Evolutionary conservation across 2,113 vertebrate genomes (phyloP).

Genomic region (Aptenodytes patagonicus): DNA sequence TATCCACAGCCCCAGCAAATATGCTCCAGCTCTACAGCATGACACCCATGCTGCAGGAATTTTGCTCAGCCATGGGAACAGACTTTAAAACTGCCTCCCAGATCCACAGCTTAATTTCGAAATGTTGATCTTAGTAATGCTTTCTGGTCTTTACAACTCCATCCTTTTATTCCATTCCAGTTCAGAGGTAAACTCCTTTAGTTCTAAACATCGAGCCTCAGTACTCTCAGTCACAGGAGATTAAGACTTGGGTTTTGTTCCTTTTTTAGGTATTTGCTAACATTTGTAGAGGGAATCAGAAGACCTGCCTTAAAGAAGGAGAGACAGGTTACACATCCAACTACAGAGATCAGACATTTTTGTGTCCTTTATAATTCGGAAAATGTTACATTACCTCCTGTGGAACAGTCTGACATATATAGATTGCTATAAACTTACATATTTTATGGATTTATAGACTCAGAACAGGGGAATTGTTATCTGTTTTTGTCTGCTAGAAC

Average conservation of each 20-base stretch:
- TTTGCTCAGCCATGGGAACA: slow-evolving; percentile 51
- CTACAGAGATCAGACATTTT: not conserved
- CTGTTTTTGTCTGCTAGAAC: not conserved
- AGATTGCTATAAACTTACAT: not conserved
- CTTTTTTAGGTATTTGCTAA: not conserved
- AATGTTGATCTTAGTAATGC: not conserved
- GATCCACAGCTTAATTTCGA: not conserved
- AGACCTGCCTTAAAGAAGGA: not conserved
- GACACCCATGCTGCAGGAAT: slow-evolving; percentile 45
- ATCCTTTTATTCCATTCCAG: not conserved
- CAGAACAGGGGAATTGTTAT: not conserved
- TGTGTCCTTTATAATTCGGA: not conserved
- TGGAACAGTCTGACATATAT: not conserved
- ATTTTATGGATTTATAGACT: not conserved
- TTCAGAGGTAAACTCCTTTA: not conserved
- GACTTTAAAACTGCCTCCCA: slow-evolving; percentile 21
- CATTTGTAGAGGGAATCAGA: not conserved
- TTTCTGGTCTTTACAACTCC: not conserved
- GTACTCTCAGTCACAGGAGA: not conserved
- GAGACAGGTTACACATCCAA: not conserved
- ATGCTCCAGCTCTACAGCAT: not conserved
- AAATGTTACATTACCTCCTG: not conserved
- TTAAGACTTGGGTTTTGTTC: not conserved
- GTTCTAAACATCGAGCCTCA: not conserved
- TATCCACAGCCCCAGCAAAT: not conserved